phyloP scores from a whole-genome alignment of 2,113 vertebrate genomes.

The Aegithalos caudatus region DNA sequence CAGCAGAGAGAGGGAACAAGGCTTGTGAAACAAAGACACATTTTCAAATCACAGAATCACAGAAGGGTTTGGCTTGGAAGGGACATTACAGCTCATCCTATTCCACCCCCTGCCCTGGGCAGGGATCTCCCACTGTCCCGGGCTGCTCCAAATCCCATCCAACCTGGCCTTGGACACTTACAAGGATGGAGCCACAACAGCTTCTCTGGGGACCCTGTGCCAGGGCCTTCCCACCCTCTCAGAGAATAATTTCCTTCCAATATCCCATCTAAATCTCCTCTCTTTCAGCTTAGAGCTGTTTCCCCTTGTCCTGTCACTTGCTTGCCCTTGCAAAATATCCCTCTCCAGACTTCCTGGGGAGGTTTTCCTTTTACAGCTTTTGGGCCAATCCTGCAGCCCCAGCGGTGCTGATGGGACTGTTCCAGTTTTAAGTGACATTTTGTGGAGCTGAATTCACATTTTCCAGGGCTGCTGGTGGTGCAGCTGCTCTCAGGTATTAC shows the following conservation, averaged over 20 bases:
- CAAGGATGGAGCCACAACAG: neutral
- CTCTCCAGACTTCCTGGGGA: neutral
- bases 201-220: neutral
- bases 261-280: neutral
- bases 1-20: neutral
- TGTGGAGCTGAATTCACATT: neutral
- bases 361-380: neutral
- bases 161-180: neutral
- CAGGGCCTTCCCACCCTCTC: neutral
- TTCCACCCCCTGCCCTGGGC: neutral
- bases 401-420: neutral
- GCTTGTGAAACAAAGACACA: neutral
- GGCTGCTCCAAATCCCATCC: rapidly evolving
- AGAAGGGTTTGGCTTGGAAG: neutral
- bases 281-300: neutral
- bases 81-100: neutral
- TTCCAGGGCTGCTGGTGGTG: neutral
- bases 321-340: neutral
- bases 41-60: neutral
- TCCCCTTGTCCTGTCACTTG: neutral
- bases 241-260: neutral
- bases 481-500: neutral
- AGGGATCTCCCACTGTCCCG: neutral
- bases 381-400: neutral
- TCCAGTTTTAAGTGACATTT: neutral